phyloP scores from a whole-genome alignment of 2,888 invertebrate genomes.

The Rugalucina vietnamica region DNA sequence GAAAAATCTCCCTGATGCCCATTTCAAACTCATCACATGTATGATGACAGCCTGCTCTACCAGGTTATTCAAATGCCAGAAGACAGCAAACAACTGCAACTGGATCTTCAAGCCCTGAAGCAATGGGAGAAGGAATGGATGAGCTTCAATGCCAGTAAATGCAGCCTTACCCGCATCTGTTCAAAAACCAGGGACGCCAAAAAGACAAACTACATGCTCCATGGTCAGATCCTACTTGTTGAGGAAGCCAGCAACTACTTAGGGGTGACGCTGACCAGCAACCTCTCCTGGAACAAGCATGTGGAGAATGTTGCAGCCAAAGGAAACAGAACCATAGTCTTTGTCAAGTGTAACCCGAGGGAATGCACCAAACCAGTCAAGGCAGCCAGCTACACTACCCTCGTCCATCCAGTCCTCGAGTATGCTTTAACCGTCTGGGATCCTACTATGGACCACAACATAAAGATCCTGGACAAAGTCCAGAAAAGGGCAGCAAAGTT shows the following conservation, averaged over 20 bases:
- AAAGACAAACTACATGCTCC: too few species aligned
- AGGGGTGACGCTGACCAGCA: conserved; percentile 5
- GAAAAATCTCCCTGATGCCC: too few species aligned
- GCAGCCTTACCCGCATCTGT: too few species aligned
- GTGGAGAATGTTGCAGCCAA: neutral
- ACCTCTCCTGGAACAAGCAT: conserved; percentile 20
- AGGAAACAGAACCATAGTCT: neutral
- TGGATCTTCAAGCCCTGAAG: too few species aligned
- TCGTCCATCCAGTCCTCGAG: neutral
- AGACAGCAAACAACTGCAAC: too few species aligned
- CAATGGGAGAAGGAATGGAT: too few species aligned
- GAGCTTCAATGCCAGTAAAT: too few species aligned
- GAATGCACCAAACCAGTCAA: neutral
- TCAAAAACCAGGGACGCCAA: too few species aligned
- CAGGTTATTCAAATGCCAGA: too few species aligned
- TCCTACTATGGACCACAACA: neutral
- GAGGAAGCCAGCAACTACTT: conserved; percentile 11
- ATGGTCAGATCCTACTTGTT: conserved; percentile 11
- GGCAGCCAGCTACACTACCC: neutral
- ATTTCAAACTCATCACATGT: too few species aligned
- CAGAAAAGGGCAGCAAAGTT: neutral
- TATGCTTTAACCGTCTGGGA: neutral
- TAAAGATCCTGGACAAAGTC: neutral
- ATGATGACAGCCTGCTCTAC: too few species aligned
- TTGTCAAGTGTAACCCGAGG: neutral